Conservation (phyloP, 2,797 vertebrate species). For the Hipposideros larvatus region DNA sequence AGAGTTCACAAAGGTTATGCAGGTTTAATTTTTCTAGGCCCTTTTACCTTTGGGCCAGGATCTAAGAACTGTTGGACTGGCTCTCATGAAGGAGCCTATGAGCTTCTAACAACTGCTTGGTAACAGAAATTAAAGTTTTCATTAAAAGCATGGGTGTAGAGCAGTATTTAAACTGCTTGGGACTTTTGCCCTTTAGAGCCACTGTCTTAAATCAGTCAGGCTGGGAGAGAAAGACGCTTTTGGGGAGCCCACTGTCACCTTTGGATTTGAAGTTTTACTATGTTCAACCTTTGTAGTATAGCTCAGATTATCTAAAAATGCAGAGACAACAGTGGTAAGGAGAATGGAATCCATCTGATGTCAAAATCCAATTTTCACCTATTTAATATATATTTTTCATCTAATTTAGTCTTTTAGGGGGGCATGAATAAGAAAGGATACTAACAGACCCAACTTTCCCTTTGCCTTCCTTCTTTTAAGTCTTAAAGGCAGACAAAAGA, state of each 20-base stretch:
- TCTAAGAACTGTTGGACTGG: background rate
- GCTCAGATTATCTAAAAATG: constrained; percentile 61
- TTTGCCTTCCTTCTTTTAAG: constrained; percentile 48
- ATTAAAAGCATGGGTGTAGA: background rate
- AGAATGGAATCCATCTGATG: constrained; percentile 12
- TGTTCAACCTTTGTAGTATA: background rate
- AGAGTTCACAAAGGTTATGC: background rate
- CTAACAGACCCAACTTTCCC: constrained; percentile 11
- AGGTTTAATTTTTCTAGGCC: constrained; percentile 19
- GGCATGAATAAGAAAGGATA: background rate
- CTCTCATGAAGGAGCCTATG: constrained; percentile 6
- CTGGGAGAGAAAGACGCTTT: background rate
- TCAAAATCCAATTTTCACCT: constrained; percentile 40
- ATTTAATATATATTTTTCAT: constrained; percentile 38
- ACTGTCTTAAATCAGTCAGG: background rate
- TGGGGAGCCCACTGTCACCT: background rate
- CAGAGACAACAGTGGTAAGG: constrained; percentile 17
- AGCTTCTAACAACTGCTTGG: constrained; percentile 34
- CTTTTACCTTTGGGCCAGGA: background rate
- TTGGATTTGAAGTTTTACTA: constrained; percentile 15
- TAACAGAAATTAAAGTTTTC: constrained; percentile 28
- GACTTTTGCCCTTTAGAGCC: constrained; percentile 5
- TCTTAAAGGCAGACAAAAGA: constrained; percentile 40
- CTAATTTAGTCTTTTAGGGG: constrained; percentile 41
- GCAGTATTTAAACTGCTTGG: constrained; percentile 17